These are phyloP conservation scores for Ictidomys tridecemlineatus DNA, from an alignment of 2,113 vertebrate species.

Conservation along the genomic window DNA sequence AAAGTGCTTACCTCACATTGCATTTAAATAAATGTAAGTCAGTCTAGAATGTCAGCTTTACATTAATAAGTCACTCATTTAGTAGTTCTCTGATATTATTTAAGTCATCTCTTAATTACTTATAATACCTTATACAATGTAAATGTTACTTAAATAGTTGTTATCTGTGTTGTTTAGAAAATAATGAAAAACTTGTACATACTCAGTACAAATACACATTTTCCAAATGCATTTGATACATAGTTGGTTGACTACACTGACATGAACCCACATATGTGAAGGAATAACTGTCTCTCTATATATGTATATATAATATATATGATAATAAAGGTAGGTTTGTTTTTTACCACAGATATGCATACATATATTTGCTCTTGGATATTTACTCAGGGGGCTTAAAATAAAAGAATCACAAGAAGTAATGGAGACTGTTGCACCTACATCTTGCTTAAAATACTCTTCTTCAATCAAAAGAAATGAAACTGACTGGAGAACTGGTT, in stretches of 20 bases:
- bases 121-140: neutral
- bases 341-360: too few species aligned
- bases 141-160: neutral
- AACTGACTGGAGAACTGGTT: too few species aligned
- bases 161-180: neutral
- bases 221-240: neutral
- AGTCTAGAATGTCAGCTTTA: neutral
- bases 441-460: too few species aligned
- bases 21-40: conserved; percentile 65
- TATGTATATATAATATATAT: neutral
- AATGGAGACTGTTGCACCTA: too few species aligned
- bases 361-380: neutral
- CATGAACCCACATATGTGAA: neutral
- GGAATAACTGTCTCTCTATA: neutral
- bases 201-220: neutral
- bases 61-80: too few species aligned
- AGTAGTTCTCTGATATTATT: neutral
- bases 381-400: neutral
- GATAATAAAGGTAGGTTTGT: too few species aligned
- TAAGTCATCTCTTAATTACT: neutral
- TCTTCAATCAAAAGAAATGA: too few species aligned
- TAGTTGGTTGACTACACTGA: neutral
- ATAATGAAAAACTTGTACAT: neutral
- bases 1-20: too few species aligned
- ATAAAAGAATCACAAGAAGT: too few species aligned